Base-by-base conservation (phyloP, 2,113 vertebrate genomes). In the Chlamydotis undulata region DNA sequence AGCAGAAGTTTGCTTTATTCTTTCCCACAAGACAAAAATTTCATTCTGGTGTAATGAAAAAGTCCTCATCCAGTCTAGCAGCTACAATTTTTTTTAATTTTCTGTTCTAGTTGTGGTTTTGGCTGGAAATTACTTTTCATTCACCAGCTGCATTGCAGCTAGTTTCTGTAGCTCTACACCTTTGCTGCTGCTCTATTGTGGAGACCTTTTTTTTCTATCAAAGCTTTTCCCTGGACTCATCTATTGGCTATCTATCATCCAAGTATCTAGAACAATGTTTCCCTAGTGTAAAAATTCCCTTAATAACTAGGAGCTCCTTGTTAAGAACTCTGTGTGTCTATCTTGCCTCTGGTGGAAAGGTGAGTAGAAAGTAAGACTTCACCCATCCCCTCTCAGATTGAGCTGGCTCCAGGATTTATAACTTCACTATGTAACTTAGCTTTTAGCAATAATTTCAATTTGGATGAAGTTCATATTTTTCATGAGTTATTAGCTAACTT, bases 381-480 rank as follows among this genome's bases (percentile, higher is more conserved):
- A 74, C 6, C 17, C 8, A 19, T 19, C 14, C 37, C 41, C 18
- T 80, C 67, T 74, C 33, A 78, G 60, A 35, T 37, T 18, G 19
- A 94, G 39, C 23, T 96, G 64, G 39, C 73, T 90, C n/a, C 55
- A 83, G 55, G 19, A 67, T 91, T 23, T 56, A 24, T 69, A 94
- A 59, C 29, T 55, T 94, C 80, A 75, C 84, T 81, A 77, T 9
- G 7, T 92, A 94, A 94, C 85, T 88, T 57, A 91, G 59, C 57
- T 97, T 95, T 93, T 93, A 85, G 77, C 74, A 95, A 87, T 90
- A 57, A 89, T 96, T 96, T 96, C 41, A 80, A 14, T 95, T 96
- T 94, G 84, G 87, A 91, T 93, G 28, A 87, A 79, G 47, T 86
- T 97, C 73, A 49, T 84, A 52, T 89, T 96, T 96, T 95, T 94